Evolutionary conservation across 92 coral and sea anemone species (phyloP).

Genomic region (Metridium senile): DNA sequence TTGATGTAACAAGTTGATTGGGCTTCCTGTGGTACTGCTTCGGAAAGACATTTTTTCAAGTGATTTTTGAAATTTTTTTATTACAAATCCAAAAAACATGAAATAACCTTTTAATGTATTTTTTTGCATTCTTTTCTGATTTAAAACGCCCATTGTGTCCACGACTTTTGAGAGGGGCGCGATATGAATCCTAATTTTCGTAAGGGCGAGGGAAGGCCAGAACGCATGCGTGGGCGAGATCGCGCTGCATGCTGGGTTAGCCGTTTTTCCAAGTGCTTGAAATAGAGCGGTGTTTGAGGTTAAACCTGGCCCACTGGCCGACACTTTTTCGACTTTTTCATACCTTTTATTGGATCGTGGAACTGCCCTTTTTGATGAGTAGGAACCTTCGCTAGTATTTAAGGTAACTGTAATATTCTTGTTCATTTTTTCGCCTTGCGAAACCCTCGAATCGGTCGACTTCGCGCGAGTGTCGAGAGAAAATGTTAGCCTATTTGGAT

Average conservation of each 20-base stretch:
- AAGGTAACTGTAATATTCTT: slow-evolving; percentile 38
- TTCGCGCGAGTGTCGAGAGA: slow-evolving; percentile 24
- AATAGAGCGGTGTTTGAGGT: slow-evolving; percentile 98
- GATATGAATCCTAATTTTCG: slow-evolving; percentile 12
- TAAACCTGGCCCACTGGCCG: slow-evolving; percentile 59
- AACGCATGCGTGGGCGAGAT: slow-evolving; percentile 72
- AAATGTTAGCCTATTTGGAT: slow-evolving; percentile 39
- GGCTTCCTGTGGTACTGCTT: background rate
- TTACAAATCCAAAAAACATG: background rate
- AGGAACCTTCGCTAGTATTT: slow-evolving; percentile 49
- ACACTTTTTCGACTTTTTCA: slow-evolving; percentile 57
- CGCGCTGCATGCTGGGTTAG: slow-evolving; percentile 95
- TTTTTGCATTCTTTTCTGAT: background rate
- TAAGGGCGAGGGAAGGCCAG: slow-evolving; percentile 43
- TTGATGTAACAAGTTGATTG: no score
- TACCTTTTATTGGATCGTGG: slow-evolving; percentile 47
- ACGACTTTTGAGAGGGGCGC: background rate
- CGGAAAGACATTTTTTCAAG: background rate
- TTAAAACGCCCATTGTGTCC: background rate
- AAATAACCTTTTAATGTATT: background rate
- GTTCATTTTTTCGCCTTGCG: background rate
- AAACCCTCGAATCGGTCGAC: slow-evolving; percentile 19
- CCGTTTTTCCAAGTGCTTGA: slow-evolving; percentile 97
- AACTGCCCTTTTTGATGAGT: slow-evolving; percentile 59
- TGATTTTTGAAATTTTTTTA: background rate